Base-by-base conservation (phyloP, 2,888 invertebrate species). In the Lithosia quadra region DNA sequence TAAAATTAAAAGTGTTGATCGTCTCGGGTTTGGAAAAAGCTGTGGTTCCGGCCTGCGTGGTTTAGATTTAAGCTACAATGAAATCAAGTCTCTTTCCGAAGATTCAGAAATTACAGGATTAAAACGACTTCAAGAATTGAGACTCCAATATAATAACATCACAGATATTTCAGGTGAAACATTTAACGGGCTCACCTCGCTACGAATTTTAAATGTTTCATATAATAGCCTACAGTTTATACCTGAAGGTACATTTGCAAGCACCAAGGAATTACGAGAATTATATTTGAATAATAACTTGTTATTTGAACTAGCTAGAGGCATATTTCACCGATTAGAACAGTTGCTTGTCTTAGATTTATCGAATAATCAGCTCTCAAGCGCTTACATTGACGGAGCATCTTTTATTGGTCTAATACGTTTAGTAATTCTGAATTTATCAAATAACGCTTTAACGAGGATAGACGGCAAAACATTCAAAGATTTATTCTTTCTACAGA, bases 201-300 rank as follows among this genome's bases (percentile, higher is more conserved):
- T 99, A 84, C 96, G 97, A 80, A 96, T 97, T 72, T 95, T 99
- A 76, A 98, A 99, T 92, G 95, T 98, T 84, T 98, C 98, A 68
- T 97, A 97, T 91, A 99, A 99, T 92, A 96, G 96, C 82, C 93
- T 99, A 82, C 97, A 97, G 82, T 96, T 96, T 56, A 92, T 99
- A 88, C 98, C 99, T 10, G 97, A 97, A 82, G 97, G 97, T 74
- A 95, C 98, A 73, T 98, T 99, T 86, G 96, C 97, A 65, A 97
- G 97, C 85, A 97, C 97, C 81, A 96, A 97, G 84, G 98, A 98
- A 90, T 94, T 98, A 78, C 96, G 97, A 75, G 98, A 98, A 93
- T 96, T 98, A 80, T 97, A 98, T 93, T 95, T 98, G 84, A 97
- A 98, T 91, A 97, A 98, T 95, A 99, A 99, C 92, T 97, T 97